Evolutionary conservation across 92 coral and sea anemone genomes (phyloP).

Genomic region (Phenganax subtilis): DNA sequence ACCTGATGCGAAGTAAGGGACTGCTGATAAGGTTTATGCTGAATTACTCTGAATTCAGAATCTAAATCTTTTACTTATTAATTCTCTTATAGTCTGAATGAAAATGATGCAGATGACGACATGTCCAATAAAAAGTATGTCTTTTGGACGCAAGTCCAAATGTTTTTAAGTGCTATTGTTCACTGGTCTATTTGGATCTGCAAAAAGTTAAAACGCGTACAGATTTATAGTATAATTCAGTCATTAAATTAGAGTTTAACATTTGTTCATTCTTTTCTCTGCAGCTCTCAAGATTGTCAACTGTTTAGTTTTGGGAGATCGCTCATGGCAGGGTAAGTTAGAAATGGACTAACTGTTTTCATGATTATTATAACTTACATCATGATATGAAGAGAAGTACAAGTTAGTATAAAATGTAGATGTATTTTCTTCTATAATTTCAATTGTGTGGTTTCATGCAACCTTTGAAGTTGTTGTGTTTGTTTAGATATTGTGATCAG

Average conservation of each 20-base stretch:
- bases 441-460: no score
- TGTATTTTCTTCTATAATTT: no score
- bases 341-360: no score
- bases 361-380: no score
- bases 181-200: no score
- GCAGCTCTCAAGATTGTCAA: constrained; percentile 51
- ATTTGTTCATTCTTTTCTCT: neutral
- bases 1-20: neutral
- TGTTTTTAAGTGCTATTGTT: neutral
- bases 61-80: neutral
- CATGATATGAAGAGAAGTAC: no score
- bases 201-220: no score
- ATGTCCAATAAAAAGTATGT: constrained; percentile 58
- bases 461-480: no score
- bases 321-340: constrained; percentile 85
- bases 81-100: constrained; percentile 45
- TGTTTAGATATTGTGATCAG: constrained; percentile 61
- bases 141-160: no score
- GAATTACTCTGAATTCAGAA: neutral
- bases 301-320: constrained; percentile 84
- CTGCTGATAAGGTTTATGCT: neutral
- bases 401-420: no score
- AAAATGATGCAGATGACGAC: constrained; percentile 62
- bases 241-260: no score
- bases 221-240: no score